Evolutionary conservation across 2,113 vertebrate genomes (phyloP), one percentile per base, ranked within the genome.

Genomic region (Pseudolaguvia tuberculata): DNA sequence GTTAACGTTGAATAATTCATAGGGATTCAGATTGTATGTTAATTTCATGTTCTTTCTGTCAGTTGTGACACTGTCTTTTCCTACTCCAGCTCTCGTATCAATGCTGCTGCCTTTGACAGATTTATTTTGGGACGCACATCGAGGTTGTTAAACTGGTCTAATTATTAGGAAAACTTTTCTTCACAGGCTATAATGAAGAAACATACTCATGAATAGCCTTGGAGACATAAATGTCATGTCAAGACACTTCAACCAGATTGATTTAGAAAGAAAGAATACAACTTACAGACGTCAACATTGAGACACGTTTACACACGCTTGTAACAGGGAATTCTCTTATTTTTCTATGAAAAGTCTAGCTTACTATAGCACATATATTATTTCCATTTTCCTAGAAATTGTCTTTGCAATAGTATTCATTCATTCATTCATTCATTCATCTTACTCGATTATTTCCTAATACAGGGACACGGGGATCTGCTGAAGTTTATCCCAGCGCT

Each of bases 41-140:
- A 5, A 14, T 51, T 57, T 35, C 1, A n/a, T 35, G 27, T 57
- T 39, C n/a, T 29, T 13, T 45, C 20, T 18, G 45, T 67, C 25
- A 78, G 1, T 59, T 45, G 4, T 62, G 48, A 15, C 13, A 18
- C 23, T 70, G 17, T 31, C 14, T 1, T 18, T 50, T 50, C 6
- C 31, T 35, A 27, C 14, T 53, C 11, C n/a, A 53, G 58, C 45
- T 66, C 58, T n/a, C n/a, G 47, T 50, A 57, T 31, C 14, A 20
- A 20, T 25, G 45, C 10, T 45, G 61, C n/a, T 65, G 21, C 47
- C 14, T 10, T 6, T 48, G n/a, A n/a, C 42, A 75, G 27, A 13
- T 35, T 1, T 42, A n/a, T n/a, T 5, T 23, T 65, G 15, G 66
- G 73, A 76, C 61, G 59, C 72, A 62, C 9, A 12, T 69, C 45